A percentile compares a stretch with the other conserved stretches of the same genome.
These are phyloP conservation scores for Suillia variegata DNA, from an alignment of 2,888 invertebrate species.

Conservation along the genomic window DNA sequence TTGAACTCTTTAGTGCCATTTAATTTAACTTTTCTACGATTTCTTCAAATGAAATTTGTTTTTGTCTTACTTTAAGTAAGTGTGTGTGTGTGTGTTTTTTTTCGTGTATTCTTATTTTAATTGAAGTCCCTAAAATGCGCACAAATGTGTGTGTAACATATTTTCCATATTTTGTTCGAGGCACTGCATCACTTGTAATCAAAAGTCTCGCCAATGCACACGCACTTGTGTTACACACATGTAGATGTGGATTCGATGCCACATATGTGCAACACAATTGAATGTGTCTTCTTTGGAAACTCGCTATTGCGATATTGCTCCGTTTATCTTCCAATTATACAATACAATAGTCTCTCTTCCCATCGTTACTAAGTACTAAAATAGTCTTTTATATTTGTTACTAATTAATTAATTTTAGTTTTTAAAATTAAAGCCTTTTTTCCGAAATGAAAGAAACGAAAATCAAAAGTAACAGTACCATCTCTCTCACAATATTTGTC, in stretches of 20 bases:
- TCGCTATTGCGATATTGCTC: too few relatives aligned
- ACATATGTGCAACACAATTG: too few relatives aligned
- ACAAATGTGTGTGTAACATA: too few relatives aligned
- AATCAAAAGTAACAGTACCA: not conserved
- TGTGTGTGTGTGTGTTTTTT: too few relatives aligned
- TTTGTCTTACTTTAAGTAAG: not conserved
- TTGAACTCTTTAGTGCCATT: slow-evolving; percentile 29
- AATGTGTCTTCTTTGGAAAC: too few relatives aligned
- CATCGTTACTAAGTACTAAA: not conserved
- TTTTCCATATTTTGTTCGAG: slow-evolving; percentile 30
- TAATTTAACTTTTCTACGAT: not conserved
- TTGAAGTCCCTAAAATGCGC: slow-evolving; percentile 3
- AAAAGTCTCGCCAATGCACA: not conserved
- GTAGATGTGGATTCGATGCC: too few relatives aligned
- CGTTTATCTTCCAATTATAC: too few relatives aligned
- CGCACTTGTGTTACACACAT: too few relatives aligned
- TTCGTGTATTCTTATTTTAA: not conserved
- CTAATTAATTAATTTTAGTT: not conserved
- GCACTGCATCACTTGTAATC: slow-evolving; percentile 50
- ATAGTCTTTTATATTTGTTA: not conserved
- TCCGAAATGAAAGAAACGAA: not conserved
- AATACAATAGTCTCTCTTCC: not conserved
- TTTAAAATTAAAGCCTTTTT: slow-evolving; percentile 15
- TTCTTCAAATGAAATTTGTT: not conserved
- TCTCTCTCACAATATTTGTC: not conserved